Evolutionary conservation across 2,113 vertebrate species (phyloP).

Genomic region (Isurus oxyrinchus): DNA sequence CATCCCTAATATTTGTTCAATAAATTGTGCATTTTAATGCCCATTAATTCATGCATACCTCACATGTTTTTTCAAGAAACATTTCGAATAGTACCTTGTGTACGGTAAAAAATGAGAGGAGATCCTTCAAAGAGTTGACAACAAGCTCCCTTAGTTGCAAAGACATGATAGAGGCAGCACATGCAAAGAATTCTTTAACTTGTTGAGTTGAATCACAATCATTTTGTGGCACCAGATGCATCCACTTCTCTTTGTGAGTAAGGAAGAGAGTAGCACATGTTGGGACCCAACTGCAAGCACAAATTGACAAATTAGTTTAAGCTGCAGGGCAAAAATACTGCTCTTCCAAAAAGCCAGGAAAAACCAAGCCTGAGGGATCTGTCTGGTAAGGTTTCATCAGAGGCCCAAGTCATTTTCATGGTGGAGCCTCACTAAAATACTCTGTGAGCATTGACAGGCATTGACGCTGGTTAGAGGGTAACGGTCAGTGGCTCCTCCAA

Average conservation of each 20-base stretch:
- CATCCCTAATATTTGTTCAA: not conserved
- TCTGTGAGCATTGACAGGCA: not conserved
- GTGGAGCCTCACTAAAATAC: not conserved
- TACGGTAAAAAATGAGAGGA: slow-evolving; percentile 68
- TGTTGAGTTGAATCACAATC: slow-evolving; percentile 48
- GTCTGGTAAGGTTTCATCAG: not conserved
- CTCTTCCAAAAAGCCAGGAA: not conserved
- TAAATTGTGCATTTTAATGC: not conserved
- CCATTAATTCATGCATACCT: not conserved
- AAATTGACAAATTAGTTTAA: not conserved
- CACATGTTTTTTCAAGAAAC: not conserved
- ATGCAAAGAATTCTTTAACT: slow-evolving; percentile 70
- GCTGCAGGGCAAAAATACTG: not conserved
- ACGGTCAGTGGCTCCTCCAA: not conserved
- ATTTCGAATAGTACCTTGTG: slow-evolving; percentile 62
- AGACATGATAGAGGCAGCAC: slow-evolving; percentile 73
- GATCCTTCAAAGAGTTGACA: slow-evolving; percentile 68
- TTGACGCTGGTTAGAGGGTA: not conserved
- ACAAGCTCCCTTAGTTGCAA: slow-evolving; percentile 77
- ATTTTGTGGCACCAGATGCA: slow-evolving; percentile 59
- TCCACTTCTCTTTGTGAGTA: slow-evolving; percentile 58
- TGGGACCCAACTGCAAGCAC: slow-evolving; percentile 74
- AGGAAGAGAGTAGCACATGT: slow-evolving; percentile 65
- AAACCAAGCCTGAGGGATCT: not conserved
- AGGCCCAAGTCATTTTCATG: not conserved